These are phyloP conservation scores for Corythaeola cristata DNA, from an alignment of 2,113 vertebrate genomes.

Conservation along the genomic window DNA sequence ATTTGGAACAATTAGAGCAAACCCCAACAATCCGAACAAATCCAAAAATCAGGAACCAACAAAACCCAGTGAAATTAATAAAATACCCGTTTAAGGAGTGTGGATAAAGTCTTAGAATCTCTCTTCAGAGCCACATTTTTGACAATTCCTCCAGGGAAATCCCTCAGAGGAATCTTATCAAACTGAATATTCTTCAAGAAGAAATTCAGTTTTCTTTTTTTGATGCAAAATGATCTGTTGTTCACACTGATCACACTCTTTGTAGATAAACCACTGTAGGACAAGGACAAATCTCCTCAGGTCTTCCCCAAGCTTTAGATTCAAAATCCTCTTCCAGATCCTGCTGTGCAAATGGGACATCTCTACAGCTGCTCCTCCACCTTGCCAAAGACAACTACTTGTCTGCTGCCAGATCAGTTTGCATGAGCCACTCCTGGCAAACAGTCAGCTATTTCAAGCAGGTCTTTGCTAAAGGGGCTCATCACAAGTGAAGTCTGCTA, in stretches of 20 bases:
- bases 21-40: background rate
- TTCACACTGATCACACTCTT: background rate
- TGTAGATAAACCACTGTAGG: background rate
- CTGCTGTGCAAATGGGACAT: background rate
- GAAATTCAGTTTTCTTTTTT: background rate
- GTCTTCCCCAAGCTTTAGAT: background rate
- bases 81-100: fast-evolving
- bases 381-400: background rate
- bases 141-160: background rate
- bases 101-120: background rate
- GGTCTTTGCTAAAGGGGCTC: background rate
- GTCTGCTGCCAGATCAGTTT: background rate
- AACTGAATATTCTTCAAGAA: background rate
- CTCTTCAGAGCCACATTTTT: background rate
- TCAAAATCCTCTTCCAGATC: background rate
- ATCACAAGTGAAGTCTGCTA: background rate
- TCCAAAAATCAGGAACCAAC: background rate
- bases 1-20: background rate
- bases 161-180: background rate
- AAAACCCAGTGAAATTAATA: background rate
- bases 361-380: background rate
- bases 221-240: background rate
- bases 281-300: background rate
- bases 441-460: background rate
- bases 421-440: background rate